Evolutionary conservation across 2,797 vertebrate genomes (phyloP).

Genomic region (Carcharodon carcharias): DNA sequence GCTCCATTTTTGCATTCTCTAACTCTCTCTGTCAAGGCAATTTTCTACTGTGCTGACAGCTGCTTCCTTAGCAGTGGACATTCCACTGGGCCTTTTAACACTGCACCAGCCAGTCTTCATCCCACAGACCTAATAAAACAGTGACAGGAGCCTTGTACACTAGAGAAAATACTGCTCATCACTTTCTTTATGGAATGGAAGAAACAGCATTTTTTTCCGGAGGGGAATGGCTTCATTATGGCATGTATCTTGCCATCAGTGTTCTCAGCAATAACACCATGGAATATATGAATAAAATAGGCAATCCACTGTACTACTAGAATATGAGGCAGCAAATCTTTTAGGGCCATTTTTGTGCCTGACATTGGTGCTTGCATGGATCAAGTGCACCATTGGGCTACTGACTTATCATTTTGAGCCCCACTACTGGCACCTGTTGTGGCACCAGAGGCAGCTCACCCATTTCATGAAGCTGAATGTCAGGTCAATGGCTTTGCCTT

Average conservation of each 20-base stretch:
- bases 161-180: not conserved
- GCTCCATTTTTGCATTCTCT: not conserved
- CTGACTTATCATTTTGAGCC: not conserved
- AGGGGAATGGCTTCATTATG: not conserved
- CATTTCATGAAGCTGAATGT: not conserved
- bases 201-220: not conserved
- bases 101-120: not conserved
- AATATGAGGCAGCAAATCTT: not conserved
- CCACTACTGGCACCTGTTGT: not conserved
- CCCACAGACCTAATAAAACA: not conserved
- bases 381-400: not conserved
- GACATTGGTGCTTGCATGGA: not conserved
- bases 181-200: not conserved
- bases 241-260: not conserved
- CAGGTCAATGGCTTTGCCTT: not conserved
- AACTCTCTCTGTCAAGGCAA: not conserved
- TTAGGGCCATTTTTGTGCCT: not conserved
- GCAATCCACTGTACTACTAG: not conserved
- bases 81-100: not conserved
- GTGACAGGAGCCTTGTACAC: not conserved
- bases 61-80: not conserved
- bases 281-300: not conserved
- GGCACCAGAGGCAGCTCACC: not conserved
- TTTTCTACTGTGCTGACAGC: not conserved
- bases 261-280: not conserved